phyloP scores from a whole-genome alignment of 2,888 invertebrate species.

The Odiellus spinosus region DNA sequence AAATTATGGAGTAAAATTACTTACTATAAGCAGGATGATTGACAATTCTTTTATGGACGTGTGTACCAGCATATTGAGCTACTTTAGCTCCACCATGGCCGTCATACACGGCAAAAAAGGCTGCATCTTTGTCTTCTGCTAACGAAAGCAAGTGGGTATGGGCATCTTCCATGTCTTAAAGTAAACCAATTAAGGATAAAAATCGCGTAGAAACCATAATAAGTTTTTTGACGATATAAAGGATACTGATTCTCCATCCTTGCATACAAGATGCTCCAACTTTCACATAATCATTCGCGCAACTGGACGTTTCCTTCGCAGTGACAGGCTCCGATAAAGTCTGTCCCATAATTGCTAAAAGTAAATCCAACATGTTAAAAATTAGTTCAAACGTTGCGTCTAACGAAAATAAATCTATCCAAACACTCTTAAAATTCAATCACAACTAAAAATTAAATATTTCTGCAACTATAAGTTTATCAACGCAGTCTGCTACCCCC shows the following conservation, averaged over 20 bases:
- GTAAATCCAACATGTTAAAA: too few species aligned
- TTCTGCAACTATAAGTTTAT: too few species aligned
- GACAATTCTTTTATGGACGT: conserved; percentile 80
- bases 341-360: conserved; percentile 63
- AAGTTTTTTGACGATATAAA: conserved; percentile 14
- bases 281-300: conserved; percentile 35
- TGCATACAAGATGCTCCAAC: conserved; percentile 99
- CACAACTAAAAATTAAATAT: too few species aligned
- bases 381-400: too few species aligned
- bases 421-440: too few species aligned
- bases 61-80: conserved; percentile 85
- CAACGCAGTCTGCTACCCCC: too few species aligned
- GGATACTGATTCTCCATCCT: conserved; percentile 83
- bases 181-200: too few species aligned
- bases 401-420: too few species aligned
- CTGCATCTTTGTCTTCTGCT: conserved; percentile 68
- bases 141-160: conserved; percentile 87
- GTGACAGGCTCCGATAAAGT: conserved; percentile 94
- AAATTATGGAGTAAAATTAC: conserved; percentile 11
- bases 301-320: conserved; percentile 34
- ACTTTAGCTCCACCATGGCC: conserved; percentile 83
- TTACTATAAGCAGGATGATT: conserved; percentile 56
- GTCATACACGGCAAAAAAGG: conserved; percentile 94
- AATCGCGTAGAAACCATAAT: neutral
- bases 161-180: conserved; percentile 79